phyloP scores from a whole-genome alignment of 1,140 invertebrate genomes.

The Phocides pigmalion region DNA sequence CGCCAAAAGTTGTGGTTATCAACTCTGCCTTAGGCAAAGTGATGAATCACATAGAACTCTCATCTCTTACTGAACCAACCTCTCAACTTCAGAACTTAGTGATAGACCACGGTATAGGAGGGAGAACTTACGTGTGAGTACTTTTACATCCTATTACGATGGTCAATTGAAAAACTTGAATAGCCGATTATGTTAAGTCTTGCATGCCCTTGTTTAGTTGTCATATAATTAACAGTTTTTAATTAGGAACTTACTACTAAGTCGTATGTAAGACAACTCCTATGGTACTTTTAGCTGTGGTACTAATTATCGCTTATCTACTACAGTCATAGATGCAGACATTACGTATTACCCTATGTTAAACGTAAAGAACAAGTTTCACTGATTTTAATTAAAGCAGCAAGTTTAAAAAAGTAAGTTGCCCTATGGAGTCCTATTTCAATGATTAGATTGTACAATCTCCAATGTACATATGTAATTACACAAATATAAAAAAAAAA shows the following conservation, averaged over 20 bases:
- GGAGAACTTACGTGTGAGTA: conserved; percentile 77
- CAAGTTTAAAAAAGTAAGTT: background rate
- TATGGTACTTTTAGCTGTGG: background rate
- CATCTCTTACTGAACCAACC: conserved; percentile 76
- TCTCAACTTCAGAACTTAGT: conserved; percentile 87
- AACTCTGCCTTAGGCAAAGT: conserved; percentile 85
- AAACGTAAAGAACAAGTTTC: conserved; percentile 3
- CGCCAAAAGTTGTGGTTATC: conserved; percentile 88
- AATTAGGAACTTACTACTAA: too few species aligned
- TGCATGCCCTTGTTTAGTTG: too few species aligned
- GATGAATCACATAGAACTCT: conserved; percentile 85
- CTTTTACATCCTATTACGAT: background rate
- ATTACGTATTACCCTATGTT: conserved; percentile 1
- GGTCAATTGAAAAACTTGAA: too few species aligned
- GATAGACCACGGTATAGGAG: conserved; percentile 83
- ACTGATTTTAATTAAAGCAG: background rate
- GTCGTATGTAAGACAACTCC: background rate
- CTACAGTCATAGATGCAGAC: too few species aligned
- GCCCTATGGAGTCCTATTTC: too few species aligned
- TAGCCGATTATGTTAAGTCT: too few species aligned
- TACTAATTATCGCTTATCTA: too few species aligned
- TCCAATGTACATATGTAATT: too few species aligned
- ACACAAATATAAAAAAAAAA: too few species aligned
- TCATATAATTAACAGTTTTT: too few species aligned
- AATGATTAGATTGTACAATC: too few species aligned